Base-by-base conservation (phyloP, 2,888 invertebrate genomes). In the Melieria picta region DNA sequence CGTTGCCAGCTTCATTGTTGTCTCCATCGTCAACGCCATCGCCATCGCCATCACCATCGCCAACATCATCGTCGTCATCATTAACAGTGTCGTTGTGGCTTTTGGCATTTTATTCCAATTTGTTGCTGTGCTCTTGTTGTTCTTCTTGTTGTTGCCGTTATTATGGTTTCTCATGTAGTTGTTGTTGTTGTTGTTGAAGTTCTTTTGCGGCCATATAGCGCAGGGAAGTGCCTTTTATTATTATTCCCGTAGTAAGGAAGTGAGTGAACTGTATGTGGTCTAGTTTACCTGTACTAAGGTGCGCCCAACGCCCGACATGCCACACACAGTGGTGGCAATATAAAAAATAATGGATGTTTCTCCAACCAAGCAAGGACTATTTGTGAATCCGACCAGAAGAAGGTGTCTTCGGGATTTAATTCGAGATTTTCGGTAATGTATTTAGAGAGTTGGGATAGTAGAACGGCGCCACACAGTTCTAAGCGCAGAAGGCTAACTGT, bases 31-130 rank as follows among this genome's bases (percentile, higher is more conserved):
- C 58, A 48, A 42, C 48, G 9, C 16, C 68, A 47, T 56, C 47
- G 61, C 42, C 66, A 57, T 16, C 70, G 46, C 45, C 70, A 70
- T 64, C 65, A 56, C 65, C 16, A 43, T 64, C 16, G 60, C 55
- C 65, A 56, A 16, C 69, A 50, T 50, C 72, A 65, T 74, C 56
- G 61, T 67, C 61, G 67, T 68, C 69, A 69, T 71, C 71, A 71
- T 71, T 71, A 73, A 73, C 71, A 69, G 73, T 71, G 69, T 72
- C 62, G 69, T 72, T 69, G 68, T 73, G 73, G 72, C 69, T 67
- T 69, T 61, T 69, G 74, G 69, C 67, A 70, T 72, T 69, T 67
- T 64, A 71, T 71, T 71, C 65, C 65, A 68, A 71, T 73, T 73
- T 71, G 65, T 4, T 65, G n/a, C 11, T 45, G 13, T 43, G n/a